Evolutionary conservation across 2,797 vertebrate genomes (phyloP).

Genomic region (Phrynocephalus vlangalii): DNA sequence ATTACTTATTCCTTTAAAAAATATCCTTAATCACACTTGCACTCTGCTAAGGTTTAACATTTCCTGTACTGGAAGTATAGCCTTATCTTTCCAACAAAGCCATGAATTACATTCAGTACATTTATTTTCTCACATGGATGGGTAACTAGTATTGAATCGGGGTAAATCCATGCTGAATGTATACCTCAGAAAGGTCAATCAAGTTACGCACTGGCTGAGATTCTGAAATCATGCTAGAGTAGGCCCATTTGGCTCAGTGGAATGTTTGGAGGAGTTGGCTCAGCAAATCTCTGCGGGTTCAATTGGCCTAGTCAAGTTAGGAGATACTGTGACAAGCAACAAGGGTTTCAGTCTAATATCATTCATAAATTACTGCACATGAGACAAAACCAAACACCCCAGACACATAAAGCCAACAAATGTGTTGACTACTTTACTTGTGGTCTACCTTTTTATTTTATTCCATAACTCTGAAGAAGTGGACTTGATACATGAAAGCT

Average conservation of each 20-base stretch:
- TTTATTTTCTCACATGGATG: constrained; percentile 1
- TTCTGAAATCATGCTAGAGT: neutral
- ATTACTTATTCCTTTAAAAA: constrained; percentile 52
- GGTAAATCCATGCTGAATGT: constrained; percentile 60
- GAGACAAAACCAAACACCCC: too few relatives aligned
- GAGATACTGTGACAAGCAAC: neutral
- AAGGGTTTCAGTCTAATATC: neutral
- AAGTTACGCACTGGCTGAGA: constrained; percentile 29
- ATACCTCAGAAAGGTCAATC: constrained; percentile 42
- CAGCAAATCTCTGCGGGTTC: too few relatives aligned
- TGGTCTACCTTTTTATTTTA: too few relatives aligned
- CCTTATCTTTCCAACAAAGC: constrained; percentile 43
- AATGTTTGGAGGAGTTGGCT: too few relatives aligned
- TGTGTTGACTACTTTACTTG: too few relatives aligned
- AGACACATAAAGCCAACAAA: too few relatives aligned
- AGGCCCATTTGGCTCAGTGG: neutral
- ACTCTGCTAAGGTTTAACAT: constrained; percentile 56
- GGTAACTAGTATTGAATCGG: constrained; percentile 61
- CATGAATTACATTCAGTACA: constrained; percentile 51
- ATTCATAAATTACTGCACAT: too few relatives aligned
- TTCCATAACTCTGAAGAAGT: too few relatives aligned
- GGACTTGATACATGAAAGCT: too few relatives aligned
- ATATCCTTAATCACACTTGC: constrained; percentile 56
- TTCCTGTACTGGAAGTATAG: constrained; percentile 57
- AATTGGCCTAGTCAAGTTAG: too few relatives aligned